Percentiles rank a stretch among this genome's conserved stretches.
phyloP scores from a whole-genome alignment of 2,888 invertebrate genomes.

The Lasius fuliginosus region DNA sequence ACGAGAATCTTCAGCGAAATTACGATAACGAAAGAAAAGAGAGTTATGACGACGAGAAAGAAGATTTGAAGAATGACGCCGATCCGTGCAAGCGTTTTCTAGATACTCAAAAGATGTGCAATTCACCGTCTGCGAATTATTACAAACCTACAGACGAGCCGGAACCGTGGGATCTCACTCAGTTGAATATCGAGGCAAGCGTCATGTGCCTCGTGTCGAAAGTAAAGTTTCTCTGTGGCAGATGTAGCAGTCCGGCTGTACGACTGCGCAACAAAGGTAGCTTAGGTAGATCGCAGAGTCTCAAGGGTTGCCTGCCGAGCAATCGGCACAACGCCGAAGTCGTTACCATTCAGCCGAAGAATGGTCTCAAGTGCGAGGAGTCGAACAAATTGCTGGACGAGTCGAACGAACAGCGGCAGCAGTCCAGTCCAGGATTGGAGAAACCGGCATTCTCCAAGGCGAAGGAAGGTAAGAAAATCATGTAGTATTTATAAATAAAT shows the following conservation, averaged over 20 bases:
- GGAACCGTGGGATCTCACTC: constrained; percentile 95
- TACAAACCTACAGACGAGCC: constrained; percentile 94
- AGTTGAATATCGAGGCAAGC: constrained; percentile 95
- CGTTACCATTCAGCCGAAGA: constrained; percentile 84
- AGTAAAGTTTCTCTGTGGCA: constrained; percentile 92
- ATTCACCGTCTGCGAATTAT: constrained; percentile 92
- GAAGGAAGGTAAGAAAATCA: constrained; percentile 81
- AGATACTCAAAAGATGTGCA: constrained; percentile 88
- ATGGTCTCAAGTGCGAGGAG: constrained; percentile 81
- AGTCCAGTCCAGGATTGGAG: constrained; percentile 73
- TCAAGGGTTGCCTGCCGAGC: constrained; percentile 76
- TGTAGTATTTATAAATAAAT: background rate
- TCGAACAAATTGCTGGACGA: constrained; percentile 82
- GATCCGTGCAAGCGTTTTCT: constrained; percentile 86
- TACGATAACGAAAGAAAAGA: constrained; percentile 27
- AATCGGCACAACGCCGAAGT: constrained; percentile 74
- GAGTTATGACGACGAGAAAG: constrained; percentile 74
- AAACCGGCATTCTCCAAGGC: constrained; percentile 83
- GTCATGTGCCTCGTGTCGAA: constrained; percentile 95
- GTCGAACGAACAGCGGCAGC: constrained; percentile 64
- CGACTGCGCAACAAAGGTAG: constrained; percentile 88
- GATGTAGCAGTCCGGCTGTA: constrained; percentile 91
- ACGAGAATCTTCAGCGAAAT: background rate
- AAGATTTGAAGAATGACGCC: constrained; percentile 82
- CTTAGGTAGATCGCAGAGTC: constrained; percentile 78